Conservation (phyloP, 2,888 invertebrate genomes). For the Cylindroiulus punctatus region DNA sequence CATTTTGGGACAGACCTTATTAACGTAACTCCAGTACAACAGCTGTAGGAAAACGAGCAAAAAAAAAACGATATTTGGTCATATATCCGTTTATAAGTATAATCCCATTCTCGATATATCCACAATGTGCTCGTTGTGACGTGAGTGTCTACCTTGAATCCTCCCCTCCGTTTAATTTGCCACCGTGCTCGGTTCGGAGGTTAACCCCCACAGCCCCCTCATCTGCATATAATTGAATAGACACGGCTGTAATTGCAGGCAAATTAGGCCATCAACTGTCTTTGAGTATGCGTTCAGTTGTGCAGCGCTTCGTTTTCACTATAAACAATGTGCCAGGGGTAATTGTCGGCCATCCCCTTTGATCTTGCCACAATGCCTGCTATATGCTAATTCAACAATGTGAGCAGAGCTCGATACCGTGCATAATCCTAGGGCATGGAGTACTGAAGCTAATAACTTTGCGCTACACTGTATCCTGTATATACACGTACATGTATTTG, state of each 20-base stretch:
- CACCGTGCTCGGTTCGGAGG: constrained; percentile 28
- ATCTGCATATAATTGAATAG: constrained; percentile 45
- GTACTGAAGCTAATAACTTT: constrained; percentile 10
- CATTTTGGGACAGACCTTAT: too few relatives aligned
- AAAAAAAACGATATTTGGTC: too few relatives aligned
- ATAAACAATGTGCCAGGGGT: constrained; percentile 40
- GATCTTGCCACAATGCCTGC: constrained; percentile 28
- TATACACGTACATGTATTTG: background rate
- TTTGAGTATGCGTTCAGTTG: constrained; percentile 17
- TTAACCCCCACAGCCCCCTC: constrained; percentile 31
- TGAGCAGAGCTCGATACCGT: background rate
- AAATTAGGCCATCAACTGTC: constrained; percentile 41
- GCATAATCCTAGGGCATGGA: constrained; percentile 41
- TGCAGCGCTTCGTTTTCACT: constrained; percentile 2
- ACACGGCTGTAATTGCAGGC: constrained; percentile 44
- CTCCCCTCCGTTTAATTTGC: constrained; percentile 29
- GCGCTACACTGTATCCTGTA: background rate
- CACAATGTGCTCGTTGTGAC: too few relatives aligned
- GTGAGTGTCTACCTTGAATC: background rate
- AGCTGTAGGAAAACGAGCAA: too few relatives aligned
- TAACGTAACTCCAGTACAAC: too few relatives aligned
- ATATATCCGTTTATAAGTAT: too few relatives aligned
- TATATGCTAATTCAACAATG: constrained; percentile 44
- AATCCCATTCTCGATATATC: too few relatives aligned
- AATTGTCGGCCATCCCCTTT: constrained; percentile 44